These are phyloP conservation scores for Zapus hudsonius DNA, from an alignment of 2,113 vertebrate genomes.

Conservation along the genomic window DNA sequence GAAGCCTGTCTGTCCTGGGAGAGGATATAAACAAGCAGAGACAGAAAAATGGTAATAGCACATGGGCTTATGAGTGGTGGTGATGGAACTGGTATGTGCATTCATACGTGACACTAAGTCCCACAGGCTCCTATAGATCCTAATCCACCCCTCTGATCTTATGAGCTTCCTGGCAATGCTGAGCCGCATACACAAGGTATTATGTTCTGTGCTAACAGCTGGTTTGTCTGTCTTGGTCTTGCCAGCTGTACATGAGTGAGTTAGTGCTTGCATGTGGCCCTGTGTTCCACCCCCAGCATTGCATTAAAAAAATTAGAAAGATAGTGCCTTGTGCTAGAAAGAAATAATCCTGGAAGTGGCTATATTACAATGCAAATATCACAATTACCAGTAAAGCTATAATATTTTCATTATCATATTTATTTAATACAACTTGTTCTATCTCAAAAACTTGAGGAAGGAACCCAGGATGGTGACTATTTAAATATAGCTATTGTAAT, in stretches of 20 bases:
- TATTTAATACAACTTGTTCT: neutral
- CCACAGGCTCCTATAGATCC: neutral
- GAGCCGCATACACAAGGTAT: neutral
- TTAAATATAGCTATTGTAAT: constrained; percentile 23
- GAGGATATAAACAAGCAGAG: neutral
- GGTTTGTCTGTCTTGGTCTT: neutral
- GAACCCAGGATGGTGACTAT: neutral
- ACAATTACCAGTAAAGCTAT: neutral
- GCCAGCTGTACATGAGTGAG: neutral
- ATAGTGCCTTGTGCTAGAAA: neutral
- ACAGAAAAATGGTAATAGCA: neutral
- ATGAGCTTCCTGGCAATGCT: neutral
- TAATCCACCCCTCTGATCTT: neutral
- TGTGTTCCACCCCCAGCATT: neutral
- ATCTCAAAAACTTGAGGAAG: constrained; percentile 29
- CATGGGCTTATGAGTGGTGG: neutral
- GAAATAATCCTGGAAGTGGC: neutral
- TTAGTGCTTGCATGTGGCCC: neutral
- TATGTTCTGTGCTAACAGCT: neutral
- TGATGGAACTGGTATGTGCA: neutral
- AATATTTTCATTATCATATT: neutral
- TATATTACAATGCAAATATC: neutral
- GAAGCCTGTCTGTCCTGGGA: neutral
- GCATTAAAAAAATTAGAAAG: neutral
- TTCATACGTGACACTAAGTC: neutral